Conservation (phyloP, 2,797 vertebrate species). For the Syngnathus acus region DNA sequence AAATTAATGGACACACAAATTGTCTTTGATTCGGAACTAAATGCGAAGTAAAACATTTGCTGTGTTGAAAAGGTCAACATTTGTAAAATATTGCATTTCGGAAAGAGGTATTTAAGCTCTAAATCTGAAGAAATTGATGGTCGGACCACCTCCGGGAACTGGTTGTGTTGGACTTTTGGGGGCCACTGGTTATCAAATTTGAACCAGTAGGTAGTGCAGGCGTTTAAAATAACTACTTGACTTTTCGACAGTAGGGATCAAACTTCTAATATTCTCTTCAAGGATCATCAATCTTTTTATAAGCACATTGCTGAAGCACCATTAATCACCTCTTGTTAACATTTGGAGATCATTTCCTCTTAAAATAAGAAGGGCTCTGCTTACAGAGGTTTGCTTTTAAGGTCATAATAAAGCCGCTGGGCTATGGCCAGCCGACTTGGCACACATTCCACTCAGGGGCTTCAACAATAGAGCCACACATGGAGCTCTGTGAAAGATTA, state of each 20-base stretch:
- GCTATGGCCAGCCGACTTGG: slow-evolving; percentile 36
- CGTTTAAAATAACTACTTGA: background rate
- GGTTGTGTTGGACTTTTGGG: background rate
- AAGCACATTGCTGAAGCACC: background rate
- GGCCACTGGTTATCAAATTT: background rate
- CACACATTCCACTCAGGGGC: slow-evolving; percentile 52
- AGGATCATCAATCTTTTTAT: background rate
- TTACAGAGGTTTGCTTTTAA: slow-evolving; percentile 51
- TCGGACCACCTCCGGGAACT: background rate
- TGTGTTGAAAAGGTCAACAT: background rate
- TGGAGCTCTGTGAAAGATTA: slow-evolving; percentile 32
- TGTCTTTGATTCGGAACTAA: background rate
- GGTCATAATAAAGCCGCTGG: slow-evolving; percentile 37
- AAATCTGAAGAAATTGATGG: background rate
- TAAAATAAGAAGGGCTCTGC: slow-evolving; percentile 48
- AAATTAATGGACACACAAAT: too few relatives aligned
- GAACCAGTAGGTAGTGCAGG: background rate
- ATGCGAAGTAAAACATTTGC: background rate
- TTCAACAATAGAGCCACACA: slow-evolving; percentile 49
- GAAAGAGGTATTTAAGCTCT: background rate
- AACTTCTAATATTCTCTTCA: background rate
- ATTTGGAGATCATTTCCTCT: slow-evolving; percentile 34
- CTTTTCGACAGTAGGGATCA: slow-evolving; percentile 1
- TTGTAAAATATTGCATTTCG: background rate
- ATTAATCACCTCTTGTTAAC: slow-evolving; percentile 12